These are phyloP conservation scores for Tyrannus savana DNA, from an alignment of 2,113 vertebrate genomes.

Conservation along the genomic window DNA sequence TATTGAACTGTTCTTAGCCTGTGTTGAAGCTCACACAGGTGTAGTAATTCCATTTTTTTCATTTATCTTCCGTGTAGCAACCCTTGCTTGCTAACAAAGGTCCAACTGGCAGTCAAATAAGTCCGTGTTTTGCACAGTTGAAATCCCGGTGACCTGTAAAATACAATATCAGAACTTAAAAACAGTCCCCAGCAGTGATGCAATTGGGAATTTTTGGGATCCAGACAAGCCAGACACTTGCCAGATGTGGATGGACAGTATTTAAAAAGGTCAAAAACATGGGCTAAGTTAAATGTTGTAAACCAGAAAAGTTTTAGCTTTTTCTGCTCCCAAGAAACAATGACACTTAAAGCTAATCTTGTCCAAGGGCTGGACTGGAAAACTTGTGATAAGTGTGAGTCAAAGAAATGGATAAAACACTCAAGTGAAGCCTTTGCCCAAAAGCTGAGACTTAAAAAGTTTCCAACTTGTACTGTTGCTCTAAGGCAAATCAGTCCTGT, in stretches of 20 bases:
- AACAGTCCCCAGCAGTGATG: neutral
- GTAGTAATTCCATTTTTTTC: neutral
- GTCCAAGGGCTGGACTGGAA: neutral
- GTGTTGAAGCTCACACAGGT: neutral
- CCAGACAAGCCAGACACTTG: neutral
- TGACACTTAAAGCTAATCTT: neutral
- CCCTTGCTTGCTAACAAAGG: neutral
- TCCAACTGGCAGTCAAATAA: neutral
- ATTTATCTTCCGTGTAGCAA: neutral
- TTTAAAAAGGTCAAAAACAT: neutral
- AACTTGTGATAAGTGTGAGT: neutral
- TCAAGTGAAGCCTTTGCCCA: neutral
- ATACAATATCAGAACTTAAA: neutral
- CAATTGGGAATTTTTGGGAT: neutral
- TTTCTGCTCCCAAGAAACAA: neutral
- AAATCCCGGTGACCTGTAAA: neutral
- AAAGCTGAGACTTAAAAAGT: neutral
- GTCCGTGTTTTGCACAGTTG: neutral
- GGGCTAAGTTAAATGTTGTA: neutral
- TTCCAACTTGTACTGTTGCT: neutral
- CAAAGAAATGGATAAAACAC: neutral
- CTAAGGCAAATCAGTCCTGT: neutral
- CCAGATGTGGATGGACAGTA: neutral
- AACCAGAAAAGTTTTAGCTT: neutral
- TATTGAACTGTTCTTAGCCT: neutral